phyloP scores from a whole-genome alignment of 2,797 vertebrate species.

The Crocodylus rhombifer region DNA sequence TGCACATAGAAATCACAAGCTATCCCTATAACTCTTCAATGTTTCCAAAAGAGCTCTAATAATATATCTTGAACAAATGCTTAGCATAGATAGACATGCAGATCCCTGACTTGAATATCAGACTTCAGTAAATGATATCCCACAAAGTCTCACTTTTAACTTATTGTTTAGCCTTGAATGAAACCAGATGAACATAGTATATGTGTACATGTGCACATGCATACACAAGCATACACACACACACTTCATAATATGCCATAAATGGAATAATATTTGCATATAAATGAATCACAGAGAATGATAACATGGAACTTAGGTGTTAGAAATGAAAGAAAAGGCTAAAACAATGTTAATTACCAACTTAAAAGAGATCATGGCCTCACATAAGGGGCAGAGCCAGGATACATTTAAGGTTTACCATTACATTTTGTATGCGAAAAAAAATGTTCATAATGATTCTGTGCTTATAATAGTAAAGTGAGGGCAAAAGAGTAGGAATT shows the following conservation, averaged over 20 bases:
- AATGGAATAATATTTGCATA: neutral
- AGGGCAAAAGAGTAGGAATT: neutral
- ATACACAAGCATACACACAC: neutral
- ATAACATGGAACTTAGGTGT: neutral
- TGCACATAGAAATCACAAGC: slow-evolving; percentile 3
- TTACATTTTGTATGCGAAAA: neutral
- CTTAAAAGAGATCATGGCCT: neutral
- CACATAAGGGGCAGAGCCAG: neutral
- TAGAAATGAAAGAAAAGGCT: slow-evolving; percentile 12
- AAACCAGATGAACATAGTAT: slow-evolving; percentile 24
- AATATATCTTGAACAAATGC: slow-evolving; percentile 17
- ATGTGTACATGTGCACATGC: neutral
- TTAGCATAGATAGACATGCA: slow-evolving; percentile 32
- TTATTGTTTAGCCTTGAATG: slow-evolving; percentile 33
- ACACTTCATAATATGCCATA: neutral
- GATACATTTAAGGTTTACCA: neutral
- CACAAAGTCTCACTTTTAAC: slow-evolving; percentile 16
- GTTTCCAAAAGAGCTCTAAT: slow-evolving; percentile 13
- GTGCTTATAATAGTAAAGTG: neutral
- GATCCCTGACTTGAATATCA: slow-evolving; percentile 29
- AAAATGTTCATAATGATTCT: neutral
- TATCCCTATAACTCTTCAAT: neutral
- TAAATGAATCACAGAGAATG: neutral
- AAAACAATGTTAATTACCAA: slow-evolving; percentile 5
- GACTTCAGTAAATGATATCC: slow-evolving; percentile 43